Percentiles rank a stretch among this genome's conserved stretches.
phyloP scores from a whole-genome alignment of 2,113 vertebrate genomes.

The Polyodon spathula region DNA sequence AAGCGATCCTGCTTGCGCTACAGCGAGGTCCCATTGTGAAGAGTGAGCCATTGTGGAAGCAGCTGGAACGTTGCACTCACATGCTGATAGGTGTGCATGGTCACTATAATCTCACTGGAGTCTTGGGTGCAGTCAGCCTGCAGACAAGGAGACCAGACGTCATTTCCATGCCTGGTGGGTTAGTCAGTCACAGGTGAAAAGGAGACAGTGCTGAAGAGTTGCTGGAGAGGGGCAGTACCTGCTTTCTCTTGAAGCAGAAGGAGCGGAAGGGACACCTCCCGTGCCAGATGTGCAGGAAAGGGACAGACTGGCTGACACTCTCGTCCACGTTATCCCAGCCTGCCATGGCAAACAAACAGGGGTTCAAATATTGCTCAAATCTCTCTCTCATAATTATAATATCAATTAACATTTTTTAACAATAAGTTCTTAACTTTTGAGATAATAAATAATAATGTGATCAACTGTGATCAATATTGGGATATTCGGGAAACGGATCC shows the following conservation, averaged over 20 bases:
- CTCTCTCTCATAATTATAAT: too few species aligned
- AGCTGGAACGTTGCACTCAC: constrained; percentile 33
- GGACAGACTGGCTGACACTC: constrained; percentile 33
- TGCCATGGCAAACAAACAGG: constrained; percentile 9
- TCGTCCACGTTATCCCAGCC: constrained; percentile 44
- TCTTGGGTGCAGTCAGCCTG: not conserved
- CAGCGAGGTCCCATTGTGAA: too few species aligned
- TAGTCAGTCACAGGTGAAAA: too few species aligned
- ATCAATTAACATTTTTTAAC: too few species aligned
- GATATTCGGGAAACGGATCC: too few species aligned
- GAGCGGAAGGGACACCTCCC: constrained; percentile 42
- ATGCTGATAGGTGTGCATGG: constrained; percentile 42
- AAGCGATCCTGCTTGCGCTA: too few species aligned
- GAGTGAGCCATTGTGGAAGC: too few species aligned
- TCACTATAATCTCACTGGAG: constrained; percentile 39
- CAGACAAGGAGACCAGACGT: not conserved
- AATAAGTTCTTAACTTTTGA: not conserved
- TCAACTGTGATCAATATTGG: too few species aligned
- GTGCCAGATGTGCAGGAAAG: constrained; percentile 43
- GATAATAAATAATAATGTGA: not conserved
- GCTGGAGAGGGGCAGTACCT: too few species aligned
- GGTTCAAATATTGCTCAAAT: not conserved
- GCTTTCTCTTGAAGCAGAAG: constrained; percentile 42
- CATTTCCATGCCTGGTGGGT: too few species aligned
- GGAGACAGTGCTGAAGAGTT: too few species aligned